These are phyloP conservation scores for Syngnathus typhle DNA, from an alignment of 2,113 vertebrate genomes.

Conservation along the genomic window DNA sequence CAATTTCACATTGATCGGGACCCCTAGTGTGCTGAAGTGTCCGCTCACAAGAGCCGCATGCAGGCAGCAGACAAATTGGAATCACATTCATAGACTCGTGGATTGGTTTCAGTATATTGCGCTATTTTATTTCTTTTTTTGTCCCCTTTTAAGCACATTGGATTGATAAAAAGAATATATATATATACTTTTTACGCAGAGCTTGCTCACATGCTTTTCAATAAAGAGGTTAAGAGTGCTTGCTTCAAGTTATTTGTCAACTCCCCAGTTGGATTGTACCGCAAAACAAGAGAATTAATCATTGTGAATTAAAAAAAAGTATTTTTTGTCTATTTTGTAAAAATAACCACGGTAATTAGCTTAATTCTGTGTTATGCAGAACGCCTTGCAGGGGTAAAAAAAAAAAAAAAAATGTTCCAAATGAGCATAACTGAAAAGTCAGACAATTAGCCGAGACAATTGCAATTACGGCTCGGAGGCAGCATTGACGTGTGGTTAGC, in stretches of 20 bases:
- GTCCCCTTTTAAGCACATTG: background rate
- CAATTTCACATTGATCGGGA: conserved; percentile 1
- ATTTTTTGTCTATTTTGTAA: no score
- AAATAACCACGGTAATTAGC: no score
- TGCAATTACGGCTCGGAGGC: conserved; percentile 9
- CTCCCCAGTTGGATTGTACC: background rate
- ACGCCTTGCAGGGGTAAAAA: no score
- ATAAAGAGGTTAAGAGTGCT: background rate
- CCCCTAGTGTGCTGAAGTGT: background rate
- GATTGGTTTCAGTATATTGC: no score
- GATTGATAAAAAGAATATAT: no score
- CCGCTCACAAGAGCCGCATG: background rate
- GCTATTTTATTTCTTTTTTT: background rate
- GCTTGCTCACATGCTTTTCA: background rate
- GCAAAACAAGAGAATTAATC: background rate
- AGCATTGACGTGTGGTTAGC: conserved; percentile 8
- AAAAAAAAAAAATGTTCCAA: no score
- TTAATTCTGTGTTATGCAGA: no score
- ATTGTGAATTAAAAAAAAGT: no score
- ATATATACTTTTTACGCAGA: no score
- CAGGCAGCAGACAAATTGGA: background rate
- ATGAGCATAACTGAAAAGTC: no score
- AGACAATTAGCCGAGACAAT: no score
- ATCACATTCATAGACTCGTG: background rate
- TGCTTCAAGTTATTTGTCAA: background rate